Conservation (phyloP, 2,113 vertebrate genomes). For the Setophaga petechia region DNA sequence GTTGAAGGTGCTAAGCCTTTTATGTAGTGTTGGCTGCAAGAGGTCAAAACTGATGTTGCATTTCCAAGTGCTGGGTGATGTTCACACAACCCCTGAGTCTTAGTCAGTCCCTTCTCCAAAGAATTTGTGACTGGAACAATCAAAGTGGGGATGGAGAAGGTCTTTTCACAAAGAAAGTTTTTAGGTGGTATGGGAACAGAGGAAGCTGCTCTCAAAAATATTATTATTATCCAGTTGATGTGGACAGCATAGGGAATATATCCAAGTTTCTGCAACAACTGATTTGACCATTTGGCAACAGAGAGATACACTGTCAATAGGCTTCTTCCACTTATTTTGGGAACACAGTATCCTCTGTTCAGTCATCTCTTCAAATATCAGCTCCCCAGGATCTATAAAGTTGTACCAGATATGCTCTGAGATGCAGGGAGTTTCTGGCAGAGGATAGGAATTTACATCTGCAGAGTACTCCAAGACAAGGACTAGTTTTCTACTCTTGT, state of each 20-base stretch:
- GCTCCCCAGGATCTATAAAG: not conserved
- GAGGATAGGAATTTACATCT: not conserved
- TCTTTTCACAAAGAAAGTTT: not conserved
- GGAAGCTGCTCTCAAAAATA: not conserved
- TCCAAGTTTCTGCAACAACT: not conserved
- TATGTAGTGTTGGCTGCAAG: not conserved
- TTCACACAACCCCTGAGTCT: not conserved
- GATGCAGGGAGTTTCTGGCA: not conserved
- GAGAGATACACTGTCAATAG: not conserved
- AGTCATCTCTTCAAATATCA: not conserved
- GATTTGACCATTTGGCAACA: not conserved
- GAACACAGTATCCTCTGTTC: not conserved
- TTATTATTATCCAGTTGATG: not conserved
- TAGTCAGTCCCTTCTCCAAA: not conserved
- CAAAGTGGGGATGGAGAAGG: not conserved
- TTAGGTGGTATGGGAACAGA: not conserved
- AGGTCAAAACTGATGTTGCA: not conserved
- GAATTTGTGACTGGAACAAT: not conserved
- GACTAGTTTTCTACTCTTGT: not conserved
- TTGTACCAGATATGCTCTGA: not conserved
- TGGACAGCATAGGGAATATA: not conserved
- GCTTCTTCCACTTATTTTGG: not conserved
- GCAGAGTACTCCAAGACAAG: not conserved
- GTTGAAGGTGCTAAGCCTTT: not conserved
- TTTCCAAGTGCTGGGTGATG: not conserved